Evolutionary conservation across 2,888 invertebrate genomes (phyloP), one percentile per base, ranked within the genome.

Genomic region (Leptogaster cylindrica): DNA sequence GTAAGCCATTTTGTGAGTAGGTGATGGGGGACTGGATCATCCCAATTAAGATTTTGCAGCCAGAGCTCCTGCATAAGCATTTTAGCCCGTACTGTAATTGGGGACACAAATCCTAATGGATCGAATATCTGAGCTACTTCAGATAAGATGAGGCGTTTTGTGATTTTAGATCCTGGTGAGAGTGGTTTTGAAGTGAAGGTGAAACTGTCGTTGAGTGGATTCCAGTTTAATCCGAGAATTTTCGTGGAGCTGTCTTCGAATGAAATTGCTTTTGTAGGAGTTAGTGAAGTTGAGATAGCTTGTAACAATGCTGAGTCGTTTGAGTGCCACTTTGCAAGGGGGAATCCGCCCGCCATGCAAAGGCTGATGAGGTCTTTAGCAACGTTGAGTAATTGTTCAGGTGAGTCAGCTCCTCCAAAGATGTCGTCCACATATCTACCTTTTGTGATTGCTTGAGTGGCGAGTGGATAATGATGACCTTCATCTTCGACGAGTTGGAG

Each of bases 41-140:
- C 52, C 36, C 41, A 20, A 8, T n/a, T 16, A n/a, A n/a, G n/a
- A 14, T 65, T 52, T n/a, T 18, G 18, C 3, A 10, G 16, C 14
- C 51, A 65, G 12, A 55, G 25, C 4, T 66, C 58, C 7, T 58
- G 41, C 14, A 39, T n/a, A 23, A 66, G 2, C 8, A 27, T 58
- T 18, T 66, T 66, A 7, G 58, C 55, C 10, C 20, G n/a, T 10
- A 66, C 36, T 25, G 44, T 14, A 27, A 44, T n/a, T 16, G 58
- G 66, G n/a, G 33, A 27, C n/a, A 58, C 12, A 39, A 66, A 66
- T 1, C 66, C 58, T 10, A 66, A 14, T 20, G 58, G 66, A 39
- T 66, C 52, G 18, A 41, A 66, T 3, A 66, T 52, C 10, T 41
- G 55, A 58, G 58, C 66, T 12, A 58, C 41, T 36, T 55, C 41